These are phyloP conservation scores for Megalurothrips usitatus DNA, from an alignment of 2,888 invertebrate genomes.

Conservation along the genomic window DNA sequence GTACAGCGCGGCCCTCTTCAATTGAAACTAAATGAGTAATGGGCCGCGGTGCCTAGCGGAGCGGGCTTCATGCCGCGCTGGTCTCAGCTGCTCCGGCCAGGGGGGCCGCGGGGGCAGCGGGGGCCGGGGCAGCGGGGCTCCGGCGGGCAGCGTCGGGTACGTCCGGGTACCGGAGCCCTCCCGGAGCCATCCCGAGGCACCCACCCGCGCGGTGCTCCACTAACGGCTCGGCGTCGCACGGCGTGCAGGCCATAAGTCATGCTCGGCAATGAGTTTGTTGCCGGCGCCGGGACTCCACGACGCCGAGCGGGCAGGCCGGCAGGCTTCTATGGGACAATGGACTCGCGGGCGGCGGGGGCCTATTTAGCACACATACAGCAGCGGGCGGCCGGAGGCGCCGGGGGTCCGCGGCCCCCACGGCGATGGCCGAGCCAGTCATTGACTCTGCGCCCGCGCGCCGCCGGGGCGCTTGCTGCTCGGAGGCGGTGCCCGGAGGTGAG, in stretches of 20 bases:
- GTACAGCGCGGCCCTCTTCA: not conserved
- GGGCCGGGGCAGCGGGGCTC: not conserved
- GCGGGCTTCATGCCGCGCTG: no score
- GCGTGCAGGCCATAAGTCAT: slow-evolving; percentile 3
- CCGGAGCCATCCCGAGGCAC: no score
- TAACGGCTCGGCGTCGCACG: not conserved
- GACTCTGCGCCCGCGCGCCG: no score
- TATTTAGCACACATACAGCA: no score
- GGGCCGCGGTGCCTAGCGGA: no score
- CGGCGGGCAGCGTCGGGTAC: not conserved
- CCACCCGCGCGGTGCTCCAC: not conserved
- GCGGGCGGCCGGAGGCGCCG: no score
- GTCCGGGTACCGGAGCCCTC: no score
- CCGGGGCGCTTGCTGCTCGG: no score
- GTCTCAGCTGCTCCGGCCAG: not conserved
- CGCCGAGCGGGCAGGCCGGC: not conserved
- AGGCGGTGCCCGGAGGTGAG: no score
- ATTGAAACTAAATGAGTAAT: no score
- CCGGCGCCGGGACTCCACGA: not conserved
- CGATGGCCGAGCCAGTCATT: no score
- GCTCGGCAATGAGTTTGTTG: not conserved
- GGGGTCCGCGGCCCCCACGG: no score
- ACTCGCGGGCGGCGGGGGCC: not conserved
- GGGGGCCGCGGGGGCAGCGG: not conserved
- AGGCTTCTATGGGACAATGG: not conserved